Evolutionary conservation across 2,113 vertebrate species (phyloP), one percentile per base, ranked within the genome.

Genomic region (Chunga burmeisteri): DNA sequence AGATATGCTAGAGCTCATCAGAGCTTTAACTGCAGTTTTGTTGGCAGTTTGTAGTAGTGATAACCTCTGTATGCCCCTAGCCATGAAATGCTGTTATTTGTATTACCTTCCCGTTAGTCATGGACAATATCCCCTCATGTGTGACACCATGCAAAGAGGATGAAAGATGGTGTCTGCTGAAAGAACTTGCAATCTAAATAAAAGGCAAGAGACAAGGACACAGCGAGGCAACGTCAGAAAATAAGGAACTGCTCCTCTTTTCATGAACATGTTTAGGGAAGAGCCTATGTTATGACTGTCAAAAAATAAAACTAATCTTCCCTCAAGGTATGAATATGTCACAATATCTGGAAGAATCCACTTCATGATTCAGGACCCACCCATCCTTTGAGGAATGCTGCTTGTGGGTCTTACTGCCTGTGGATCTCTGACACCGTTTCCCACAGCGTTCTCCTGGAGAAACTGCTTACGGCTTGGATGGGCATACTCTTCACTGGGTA

Each of bases 281-380:
- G 23, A 89, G 49, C 20, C 11, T 68, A 6, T 32, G 14, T 93
- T 97, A 52, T 14, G 34, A 85, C 52, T 89, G 38, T 78, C 75
- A 58, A n/a, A 78, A 50, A 91, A 78, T 36, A 67, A 90, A 70
- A 86, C 46, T 81, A 46, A 75, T 81, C 91, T 82, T 91, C 78
- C 93, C 81, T 83, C 44, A 68, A 91, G 91, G 62, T 96, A 91
- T 18, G 13, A 90, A 12, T 85, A 87, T 87, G 87, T 89, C 87
- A 91, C 66, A 85, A 5, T 53, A 30, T 82, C 50, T 95, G 56
- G 44, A 93, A 94, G 81, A 95, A 90, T 65, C 56, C 61, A 44
- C 65, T 81, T 75, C 29, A n/a, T 0, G 8, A 67, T 93, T 91
- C 61, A 84, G 81, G 56, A 93, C 40, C 77, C 81, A 71, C 86